Base-by-base conservation (phyloP, 2,113 vertebrate genomes). In the Poecile atricapillus region DNA sequence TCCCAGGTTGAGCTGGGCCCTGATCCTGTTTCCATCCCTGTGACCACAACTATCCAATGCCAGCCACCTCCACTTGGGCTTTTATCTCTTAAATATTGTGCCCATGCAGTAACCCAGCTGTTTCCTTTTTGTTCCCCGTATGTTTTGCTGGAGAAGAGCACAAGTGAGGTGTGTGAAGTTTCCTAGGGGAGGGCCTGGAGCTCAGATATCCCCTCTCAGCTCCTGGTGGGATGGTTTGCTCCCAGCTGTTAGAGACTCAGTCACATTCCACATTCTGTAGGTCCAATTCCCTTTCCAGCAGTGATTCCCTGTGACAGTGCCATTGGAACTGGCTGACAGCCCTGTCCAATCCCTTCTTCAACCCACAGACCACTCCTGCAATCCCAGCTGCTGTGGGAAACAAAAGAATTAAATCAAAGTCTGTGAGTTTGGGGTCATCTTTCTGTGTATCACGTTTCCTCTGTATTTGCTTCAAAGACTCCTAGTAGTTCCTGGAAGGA, bases 281-380 rank as follows among this genome's bases (percentile, higher is more conserved):
- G 71, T 68, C n/a, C 67, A 31, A 0, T 31, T 71, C 83, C 25
- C 21, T 52, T 25, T 33, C 52, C 21, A 52, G 60, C 53, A 44
- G 4, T 13, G 17, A 30, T 55, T 46, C 30, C 17, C 9, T 15
- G 1, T 11, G 17, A 9, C 7, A 53, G 9, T 3, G 7, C 39
- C 10, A 3, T 7, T 31, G 6, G 2, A 64, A 21, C 25, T 11
- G 5, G 39, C 37, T 67, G 52, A 13, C 35, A 62, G 64, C 31
- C 31, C 37, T 8, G 1, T 13, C 39, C 2, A 5, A 5, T 24
- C 49, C 52, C 16, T 3, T 1, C 35, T 47, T 11, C 3, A 2
- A 15, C 33, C n/a, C 63, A 6, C 70, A 69, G 30, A 4, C 3
- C 35, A 39, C 52, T 20, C 39, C 60, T 47, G 7, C 22, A 58